phyloP scores from a whole-genome alignment of 1,140 invertebrate species.

The Scaptomyza montana region DNA sequence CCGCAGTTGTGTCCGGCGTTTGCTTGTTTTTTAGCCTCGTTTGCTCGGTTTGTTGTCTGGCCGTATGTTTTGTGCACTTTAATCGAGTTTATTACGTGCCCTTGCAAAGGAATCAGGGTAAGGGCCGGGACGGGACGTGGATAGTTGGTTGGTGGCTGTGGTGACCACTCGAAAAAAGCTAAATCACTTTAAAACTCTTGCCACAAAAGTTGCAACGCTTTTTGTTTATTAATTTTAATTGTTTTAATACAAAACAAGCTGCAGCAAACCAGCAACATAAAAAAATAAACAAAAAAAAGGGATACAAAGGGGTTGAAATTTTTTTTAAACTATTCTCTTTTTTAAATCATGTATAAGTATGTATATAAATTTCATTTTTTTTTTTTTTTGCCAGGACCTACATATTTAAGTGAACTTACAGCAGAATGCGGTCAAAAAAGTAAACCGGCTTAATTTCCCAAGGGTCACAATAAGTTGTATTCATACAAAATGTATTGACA shows the following conservation, averaged over 20 bases:
- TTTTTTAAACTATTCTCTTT: slow-evolving; percentile 10
- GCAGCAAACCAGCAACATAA: slow-evolving; percentile 11
- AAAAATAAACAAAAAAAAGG: neutral
- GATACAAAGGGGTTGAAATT: slow-evolving; percentile 31
- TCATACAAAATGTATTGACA: neutral
- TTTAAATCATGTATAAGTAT: neutral
- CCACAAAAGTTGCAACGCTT: slow-evolving; percentile 52
- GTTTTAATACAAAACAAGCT: slow-evolving; percentile 36
- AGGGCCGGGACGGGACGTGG: too few species aligned
- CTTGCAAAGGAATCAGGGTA: slow-evolving; percentile 10
- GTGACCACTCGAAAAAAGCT: slow-evolving; percentile 25
- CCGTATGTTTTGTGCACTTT: slow-evolving; percentile 75
- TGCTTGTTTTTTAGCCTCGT: slow-evolving; percentile 23
- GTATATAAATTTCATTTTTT: neutral
- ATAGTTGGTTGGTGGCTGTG: neutral
- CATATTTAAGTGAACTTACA: slow-evolving; percentile 16
- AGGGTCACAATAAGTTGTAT: neutral
- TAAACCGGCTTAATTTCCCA: slow-evolving; percentile 22
- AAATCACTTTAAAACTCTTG: slow-evolving; percentile 49
- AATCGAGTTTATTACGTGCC: slow-evolving; percentile 78
- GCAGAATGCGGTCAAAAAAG: neutral
- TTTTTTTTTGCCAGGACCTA: slow-evolving; percentile 3
- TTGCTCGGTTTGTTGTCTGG: slow-evolving; percentile 61
- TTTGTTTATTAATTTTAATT: slow-evolving; percentile 62
- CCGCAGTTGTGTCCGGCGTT: slow-evolving; percentile 30